Base-by-base conservation (phyloP, 2,113 vertebrate species). In the Neogobius melanostomus region DNA sequence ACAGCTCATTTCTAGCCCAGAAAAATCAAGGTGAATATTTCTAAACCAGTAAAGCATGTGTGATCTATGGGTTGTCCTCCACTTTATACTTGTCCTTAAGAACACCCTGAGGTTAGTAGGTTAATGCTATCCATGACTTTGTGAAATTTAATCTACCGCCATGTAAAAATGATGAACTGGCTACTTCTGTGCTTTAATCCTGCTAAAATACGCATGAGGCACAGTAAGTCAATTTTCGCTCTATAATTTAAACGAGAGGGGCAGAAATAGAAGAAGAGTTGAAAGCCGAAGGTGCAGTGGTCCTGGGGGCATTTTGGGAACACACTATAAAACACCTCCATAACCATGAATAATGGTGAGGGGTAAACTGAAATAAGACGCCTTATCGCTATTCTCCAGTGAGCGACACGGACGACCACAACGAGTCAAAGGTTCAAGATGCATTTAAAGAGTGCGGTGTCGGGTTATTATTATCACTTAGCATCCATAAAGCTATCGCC, bases 361-460 rank as follows among this genome's bases (percentile, higher is more conserved):
- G 82, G 81, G 86, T 83, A 68, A 83, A 72, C 28, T 47, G 75
- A 82, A 86, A 87, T 81, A 60, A 88, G 77, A 71, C 79, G 64
- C 80, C 80, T 86, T 88, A 88, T 86, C 82, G 6, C 75, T 74
- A 5, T 62, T 75, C 74, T 77, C 72, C 81, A 66, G 74, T 66
- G 66, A 69, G 72, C 48, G 60, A 64, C 72, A n/a, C 52, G 63
- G 72, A 47, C 15, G 63, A 71, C 50, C 60, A 66, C 70, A 76
- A 72, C 69, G 76, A 84, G 85, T 79, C 79, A 85, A 80, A 85
- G 77, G 73, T 86, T 79, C 62, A 76, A 79, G 77, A 82, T 75
- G 71, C 75, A 85, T 87, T 85, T 77, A 80, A 63, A 85, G 77
- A 6, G 43, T 71, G 80, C 68, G 78, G 82, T 46, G 64, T 54